Evolutionary conservation across 2,888 invertebrate species (phyloP), one percentile per base, ranked within the genome.

Genomic region (Luffia ferchaultella): DNA sequence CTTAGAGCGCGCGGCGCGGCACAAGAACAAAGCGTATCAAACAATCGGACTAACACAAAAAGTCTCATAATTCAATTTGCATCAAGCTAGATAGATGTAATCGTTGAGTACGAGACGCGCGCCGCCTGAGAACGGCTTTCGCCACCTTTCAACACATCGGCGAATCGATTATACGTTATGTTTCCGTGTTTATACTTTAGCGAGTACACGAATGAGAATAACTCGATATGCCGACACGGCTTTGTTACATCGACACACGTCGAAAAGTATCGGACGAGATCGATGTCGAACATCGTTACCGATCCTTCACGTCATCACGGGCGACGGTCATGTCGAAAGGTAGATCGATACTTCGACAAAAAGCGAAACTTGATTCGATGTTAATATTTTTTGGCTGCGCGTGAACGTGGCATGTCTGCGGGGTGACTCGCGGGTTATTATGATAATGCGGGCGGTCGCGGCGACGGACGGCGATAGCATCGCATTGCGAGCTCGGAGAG

Each of bases 21-120:
- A 64, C 63, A 65, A 76, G 72, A 79, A 83, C 82, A 83, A 82
- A 82, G 82, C 69, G 61, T 65, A 69, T 73, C 68, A 74, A 75
- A 80, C 80, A 79, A 82, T 77, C 75, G 79, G 74, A 74, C 68
- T 60, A 62, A 64, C 65, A 75, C 72, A 82, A 82, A 79, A 79
- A 82, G 76, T 80, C 77, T 68, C 80, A 82, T 83, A 82, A 83
- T 82, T 82, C 76, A 80, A 83, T 83, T 82, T 83, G 82, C 83
- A 80, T 83, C 73, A 72, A 72, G 77, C 79, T 79, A 80, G 77
- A 79, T 70, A 72, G 71, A 69, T 69, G 70, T 74, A 74, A 74
- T 76, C 67, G 71, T 52, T 58, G 67, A 65, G 72, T 73, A 73
- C 70, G 68, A 42, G 70, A 67, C 70, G 65, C 61, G 60, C 58